Conservation (phyloP, 2,113 vertebrate species). For the Mesoclemmys tuberculata region DNA sequence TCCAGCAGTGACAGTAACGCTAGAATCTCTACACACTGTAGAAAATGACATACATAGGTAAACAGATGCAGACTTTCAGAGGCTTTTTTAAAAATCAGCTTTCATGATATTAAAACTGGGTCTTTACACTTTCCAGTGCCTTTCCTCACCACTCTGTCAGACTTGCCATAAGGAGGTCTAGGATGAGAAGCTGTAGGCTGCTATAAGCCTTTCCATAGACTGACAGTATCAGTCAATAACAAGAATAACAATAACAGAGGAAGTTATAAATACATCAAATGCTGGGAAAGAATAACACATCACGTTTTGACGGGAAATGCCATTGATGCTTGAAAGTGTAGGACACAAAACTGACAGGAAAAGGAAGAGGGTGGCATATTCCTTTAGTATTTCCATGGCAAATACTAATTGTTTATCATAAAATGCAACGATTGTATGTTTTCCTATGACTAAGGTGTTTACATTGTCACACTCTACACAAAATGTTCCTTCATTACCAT, state of each 20-base stretch:
- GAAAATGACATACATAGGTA: not conserved
- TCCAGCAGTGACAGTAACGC: slow-evolving; percentile 16
- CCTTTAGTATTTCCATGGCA: slow-evolving; percentile 62
- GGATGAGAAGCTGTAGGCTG: not conserved
- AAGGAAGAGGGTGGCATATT: slow-evolving; percentile 59
- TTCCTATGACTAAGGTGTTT: slow-evolving; percentile 45
- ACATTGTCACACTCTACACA: slow-evolving; percentile 31
- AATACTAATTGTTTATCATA: slow-evolving; percentile 51
- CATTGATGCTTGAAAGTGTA: slow-evolving; percentile 58
- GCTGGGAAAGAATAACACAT: slow-evolving; percentile 37
- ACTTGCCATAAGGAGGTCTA: not conserved
- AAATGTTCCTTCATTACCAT: slow-evolving; percentile 48
- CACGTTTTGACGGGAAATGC: slow-evolving; percentile 55
- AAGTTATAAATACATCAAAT: slow-evolving; percentile 29
- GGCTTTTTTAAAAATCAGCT: not conserved
- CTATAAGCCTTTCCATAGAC: not conserved
- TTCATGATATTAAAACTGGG: not conserved
- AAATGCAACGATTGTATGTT: slow-evolving; percentile 58
- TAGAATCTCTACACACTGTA: slow-evolving; percentile 21
- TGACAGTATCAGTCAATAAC: slow-evolving; percentile 36
- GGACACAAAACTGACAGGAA: slow-evolving; percentile 64
- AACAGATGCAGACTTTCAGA: not conserved
- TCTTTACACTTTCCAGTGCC: not conserved
- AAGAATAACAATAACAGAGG: slow-evolving; percentile 53
- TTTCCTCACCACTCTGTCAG: not conserved